Conservation (phyloP, 2,888 invertebrate species). For the Synanthedon formicaeformis region DNA sequence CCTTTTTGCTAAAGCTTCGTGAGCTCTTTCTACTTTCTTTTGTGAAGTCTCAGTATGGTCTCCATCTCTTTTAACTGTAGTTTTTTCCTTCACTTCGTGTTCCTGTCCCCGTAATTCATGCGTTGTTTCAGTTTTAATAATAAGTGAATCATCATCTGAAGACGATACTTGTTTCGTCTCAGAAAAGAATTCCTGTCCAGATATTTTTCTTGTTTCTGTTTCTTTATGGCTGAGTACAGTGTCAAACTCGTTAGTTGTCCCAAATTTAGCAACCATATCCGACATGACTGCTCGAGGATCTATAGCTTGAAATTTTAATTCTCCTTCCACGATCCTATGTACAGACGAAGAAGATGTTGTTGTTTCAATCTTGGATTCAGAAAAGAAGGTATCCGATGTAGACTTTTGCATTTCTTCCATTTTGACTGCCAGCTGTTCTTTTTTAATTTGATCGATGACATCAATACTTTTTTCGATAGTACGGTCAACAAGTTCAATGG, state of each 20-base stretch:
- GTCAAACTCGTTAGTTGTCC: conserved; percentile 33
- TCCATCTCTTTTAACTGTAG: conserved; percentile 50
- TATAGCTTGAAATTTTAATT: conserved; percentile 50
- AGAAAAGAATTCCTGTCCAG: conserved; percentile 59
- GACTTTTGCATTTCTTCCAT: conserved; percentile 54
- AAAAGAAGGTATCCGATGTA: conserved; percentile 48
- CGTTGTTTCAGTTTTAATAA: conserved; percentile 60
- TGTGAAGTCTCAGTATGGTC: conserved; percentile 63
- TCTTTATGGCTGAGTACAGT: conserved; percentile 65
- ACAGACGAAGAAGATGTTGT: conserved; percentile 57
- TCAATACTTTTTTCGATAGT: conserved; percentile 57
- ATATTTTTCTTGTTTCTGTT: conserved; percentile 61
- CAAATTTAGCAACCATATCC: conserved; percentile 53
- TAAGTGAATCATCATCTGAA: conserved; percentile 58
- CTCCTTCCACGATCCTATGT: conserved; percentile 48
- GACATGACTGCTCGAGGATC: conserved; percentile 54
- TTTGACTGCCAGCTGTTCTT: conserved; percentile 53
- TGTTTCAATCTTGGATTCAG: conserved; percentile 53
- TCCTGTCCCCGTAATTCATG: conserved; percentile 61
- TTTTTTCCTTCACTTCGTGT: conserved; percentile 63
- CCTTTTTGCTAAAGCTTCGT: conserved; percentile 60
- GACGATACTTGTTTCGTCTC: conserved; percentile 63
- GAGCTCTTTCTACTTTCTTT: conserved; percentile 64
- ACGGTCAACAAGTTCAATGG: conserved; percentile 66
- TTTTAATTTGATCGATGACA: conserved; percentile 53